Percentiles rank a stretch among this genome's conserved stretches.
phyloP scores from a whole-genome alignment of 2,797 vertebrate genomes.

The Sebastes glaucus region DNA sequence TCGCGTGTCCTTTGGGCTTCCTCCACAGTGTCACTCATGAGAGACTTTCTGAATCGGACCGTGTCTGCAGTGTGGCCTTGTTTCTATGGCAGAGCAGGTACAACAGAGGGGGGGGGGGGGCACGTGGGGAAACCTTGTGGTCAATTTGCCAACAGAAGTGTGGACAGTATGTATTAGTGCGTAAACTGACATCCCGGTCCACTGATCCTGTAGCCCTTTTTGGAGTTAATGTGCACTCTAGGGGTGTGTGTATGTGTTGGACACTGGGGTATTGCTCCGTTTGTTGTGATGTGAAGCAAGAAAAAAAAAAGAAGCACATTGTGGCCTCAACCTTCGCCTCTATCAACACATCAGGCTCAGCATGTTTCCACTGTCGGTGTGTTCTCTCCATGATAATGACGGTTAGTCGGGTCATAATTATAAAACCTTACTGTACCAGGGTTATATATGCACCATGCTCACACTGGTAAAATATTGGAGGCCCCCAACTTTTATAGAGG shows the following conservation, averaged over 20 bases:
- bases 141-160: slow-evolving; percentile 27
- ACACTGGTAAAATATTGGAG: slow-evolving; percentile 42
- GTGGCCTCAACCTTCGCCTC: not conserved
- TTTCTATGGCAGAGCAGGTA: slow-evolving; percentile 8
- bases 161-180: slow-evolving; percentile 31
- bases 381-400: slow-evolving; percentile 20
- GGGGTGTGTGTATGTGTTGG: slow-evolving; percentile 25
- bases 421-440: slow-evolving; percentile 28
- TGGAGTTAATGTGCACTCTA: slow-evolving; percentile 60
- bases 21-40: slow-evolving; percentile 3
- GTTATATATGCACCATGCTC: slow-evolving; percentile 65
- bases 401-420: slow-evolving; percentile 14
- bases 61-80: not conserved
- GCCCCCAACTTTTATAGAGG: slow-evolving; percentile 41
- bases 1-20: slow-evolving; percentile 11
- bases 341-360: not conserved
- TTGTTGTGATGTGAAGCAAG: slow-evolving; percentile 39
- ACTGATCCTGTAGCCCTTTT: slow-evolving; percentile 75
- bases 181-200: slow-evolving; percentile 62
- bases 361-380: not conserved
- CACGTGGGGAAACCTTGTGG: not conserved
- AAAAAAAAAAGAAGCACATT: not conserved
- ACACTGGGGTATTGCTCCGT: slow-evolving; percentile 66
- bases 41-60: not conserved
- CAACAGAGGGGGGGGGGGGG: not conserved